Evolutionary conservation across 2,888 invertebrate genomes (phyloP), one percentile per base, ranked within the genome.

Genomic region (Calliopum simillimum): DNA sequence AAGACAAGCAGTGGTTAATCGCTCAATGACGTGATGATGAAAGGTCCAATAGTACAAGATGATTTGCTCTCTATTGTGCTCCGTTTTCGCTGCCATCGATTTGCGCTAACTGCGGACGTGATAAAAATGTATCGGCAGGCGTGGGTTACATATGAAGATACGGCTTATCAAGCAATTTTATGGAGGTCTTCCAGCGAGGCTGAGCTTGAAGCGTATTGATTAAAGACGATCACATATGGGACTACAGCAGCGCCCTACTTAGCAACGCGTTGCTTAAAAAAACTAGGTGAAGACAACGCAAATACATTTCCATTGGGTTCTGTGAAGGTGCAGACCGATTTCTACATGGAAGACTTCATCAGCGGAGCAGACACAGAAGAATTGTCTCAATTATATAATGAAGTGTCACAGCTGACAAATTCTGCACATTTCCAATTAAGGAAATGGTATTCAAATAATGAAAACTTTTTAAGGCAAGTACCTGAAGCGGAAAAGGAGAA

Each of bases 61-160:
- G 73, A 74, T 62, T 64, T 75, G 25, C 23, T 69, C 8, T 69
- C 70, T 2, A 68, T 74, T 2, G 25, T 76, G 2, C 13, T 74
- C 4, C 68, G 72, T n/a, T 76, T 72, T 64, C 58, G 71, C 33
- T 66, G 56, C 14, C 58, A 72, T 55, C 56, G 47, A 43, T 62
- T 63, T 11, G 73, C 74, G 14, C 51, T 74, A 1, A 73, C 73
- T 14, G 72, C 73, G 4, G 74, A 74, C 49, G 66, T 75, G 8
- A 65, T 62, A 2, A 77, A 77, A 72, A 76, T 75, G 73, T 77
- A 77, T 56, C 67, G 76, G 8, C 74, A 76, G 59, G 65, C 66
- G 8, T 68, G 70, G 56, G 71, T 75, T 11, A 64, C 69, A 12
- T 59, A 64, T n/a, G 63, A 69, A 13, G 75, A 75, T 44, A 19